phyloP scores from a whole-genome alignment of 2,113 vertebrate genomes.

The Sinocyclocheilus maitianheensis region DNA sequence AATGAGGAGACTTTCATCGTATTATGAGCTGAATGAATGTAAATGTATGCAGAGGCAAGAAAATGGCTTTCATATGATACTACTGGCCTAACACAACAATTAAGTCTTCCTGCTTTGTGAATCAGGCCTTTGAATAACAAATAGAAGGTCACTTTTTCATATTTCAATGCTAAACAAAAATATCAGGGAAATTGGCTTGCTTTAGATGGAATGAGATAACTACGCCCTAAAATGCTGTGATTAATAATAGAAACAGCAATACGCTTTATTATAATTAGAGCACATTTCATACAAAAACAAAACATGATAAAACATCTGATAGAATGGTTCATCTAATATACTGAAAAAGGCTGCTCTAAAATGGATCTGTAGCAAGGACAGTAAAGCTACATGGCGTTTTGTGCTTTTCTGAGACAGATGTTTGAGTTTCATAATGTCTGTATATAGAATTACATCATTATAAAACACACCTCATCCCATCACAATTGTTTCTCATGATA shows the following conservation, averaged over 20 bases:
- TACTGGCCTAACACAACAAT: slow-evolving; percentile 38
- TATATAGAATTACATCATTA: slow-evolving; percentile 2
- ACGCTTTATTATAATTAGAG: not conserved
- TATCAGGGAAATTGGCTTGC: slow-evolving; percentile 11
- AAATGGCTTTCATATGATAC: slow-evolving; percentile 36
- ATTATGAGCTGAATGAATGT: slow-evolving; percentile 1
- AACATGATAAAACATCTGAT: not conserved
- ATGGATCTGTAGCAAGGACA: not conserved
- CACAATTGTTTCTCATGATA: not conserved
- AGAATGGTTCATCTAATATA: not conserved
- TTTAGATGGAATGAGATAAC: not conserved
- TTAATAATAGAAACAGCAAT: not conserved
- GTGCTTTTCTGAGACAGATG: slow-evolving; percentile 14
- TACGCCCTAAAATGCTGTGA: not conserved
- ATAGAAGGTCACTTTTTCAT: slow-evolving; percentile 28
- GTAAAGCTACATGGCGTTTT: not conserved
- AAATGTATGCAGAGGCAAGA: slow-evolving; percentile 5
- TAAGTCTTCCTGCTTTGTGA: slow-evolving; percentile 46
- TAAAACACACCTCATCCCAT: slow-evolving; percentile 32
- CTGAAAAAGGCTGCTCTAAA: not conserved
- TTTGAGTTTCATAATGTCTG: not conserved
- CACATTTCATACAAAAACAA: not conserved
- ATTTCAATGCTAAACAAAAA: slow-evolving; percentile 23
- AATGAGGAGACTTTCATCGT: slow-evolving; percentile 31
- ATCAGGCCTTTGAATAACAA: slow-evolving; percentile 53